phyloP scores from a whole-genome alignment of 2,888 invertebrate species.

The Corythucha ciliata region DNA sequence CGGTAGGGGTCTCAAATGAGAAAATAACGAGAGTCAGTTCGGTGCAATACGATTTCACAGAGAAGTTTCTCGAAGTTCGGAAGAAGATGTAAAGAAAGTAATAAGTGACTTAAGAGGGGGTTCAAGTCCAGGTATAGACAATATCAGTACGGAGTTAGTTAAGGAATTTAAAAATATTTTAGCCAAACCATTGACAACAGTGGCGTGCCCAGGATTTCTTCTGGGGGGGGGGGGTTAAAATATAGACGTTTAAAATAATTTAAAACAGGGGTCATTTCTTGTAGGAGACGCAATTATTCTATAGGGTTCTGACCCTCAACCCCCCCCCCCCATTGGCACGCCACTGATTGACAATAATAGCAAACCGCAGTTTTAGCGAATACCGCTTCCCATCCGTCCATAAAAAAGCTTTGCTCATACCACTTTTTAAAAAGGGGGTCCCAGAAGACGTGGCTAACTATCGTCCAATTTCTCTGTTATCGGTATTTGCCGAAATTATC shows the following conservation, averaged over 20 bases:
- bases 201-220: too few relatives aligned
- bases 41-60: constrained; percentile 6
- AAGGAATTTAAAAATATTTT: constrained; percentile 14
- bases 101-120: constrained; percentile 11
- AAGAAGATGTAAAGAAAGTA: constrained; percentile 2
- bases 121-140: too few relatives aligned
- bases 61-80: constrained; percentile 7
- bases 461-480: constrained; percentile 12
- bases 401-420: neutral
- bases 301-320: too few relatives aligned
- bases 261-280: too few relatives aligned
- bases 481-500: constrained; percentile 9
- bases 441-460: constrained; percentile 7
- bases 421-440: constrained; percentile 14
- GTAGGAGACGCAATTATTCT: too few relatives aligned
- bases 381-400: neutral
- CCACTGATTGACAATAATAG: neutral
- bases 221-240: too few relatives aligned
- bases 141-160: neutral
- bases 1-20: neutral
- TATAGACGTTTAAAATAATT: too few relatives aligned
- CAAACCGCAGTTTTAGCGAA: constrained; percentile 1
- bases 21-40: constrained; percentile 3
- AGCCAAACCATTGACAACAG: neutral
- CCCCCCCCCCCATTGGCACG: too few relatives aligned